Conservation (phyloP, 2,888 invertebrate species). For the Drosophila emarginata region DNA sequence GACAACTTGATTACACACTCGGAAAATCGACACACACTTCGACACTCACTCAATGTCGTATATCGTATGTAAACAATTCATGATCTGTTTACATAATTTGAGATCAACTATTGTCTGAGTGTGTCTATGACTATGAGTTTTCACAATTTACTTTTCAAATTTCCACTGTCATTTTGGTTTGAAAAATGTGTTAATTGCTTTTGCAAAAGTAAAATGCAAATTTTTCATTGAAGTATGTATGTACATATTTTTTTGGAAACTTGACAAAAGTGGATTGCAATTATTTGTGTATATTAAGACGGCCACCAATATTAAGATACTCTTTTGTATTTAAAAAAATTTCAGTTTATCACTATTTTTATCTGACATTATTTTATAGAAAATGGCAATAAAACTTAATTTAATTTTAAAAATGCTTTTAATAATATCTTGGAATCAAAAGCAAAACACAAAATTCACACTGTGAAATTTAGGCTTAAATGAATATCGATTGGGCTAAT, state of each 20-base stretch:
- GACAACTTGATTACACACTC: constrained; percentile 31
- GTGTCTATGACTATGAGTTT: background rate
- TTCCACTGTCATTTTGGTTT: constrained; percentile 12
- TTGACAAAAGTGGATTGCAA: constrained; percentile 37
- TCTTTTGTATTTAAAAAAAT: too few relatives aligned
- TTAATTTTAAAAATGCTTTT: too few relatives aligned
- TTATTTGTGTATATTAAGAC: constrained; percentile 14
- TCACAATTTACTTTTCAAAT: constrained; percentile 6
- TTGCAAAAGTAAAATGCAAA: constrained; percentile 20
- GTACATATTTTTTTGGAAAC: constrained; percentile 43
- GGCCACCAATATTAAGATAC: too few relatives aligned
- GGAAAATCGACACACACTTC: background rate
- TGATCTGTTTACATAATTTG: constrained; percentile 22
- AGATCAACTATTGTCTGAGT: background rate
- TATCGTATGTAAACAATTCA: constrained; percentile 10
- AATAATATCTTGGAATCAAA: too few relatives aligned
- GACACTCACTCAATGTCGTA: background rate
- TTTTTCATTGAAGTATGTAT: constrained; percentile 26
- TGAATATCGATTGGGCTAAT: too few relatives aligned
- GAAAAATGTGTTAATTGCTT: constrained; percentile 50
- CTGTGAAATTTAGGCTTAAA: too few relatives aligned
- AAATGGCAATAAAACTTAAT: too few relatives aligned
- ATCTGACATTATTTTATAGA: too few relatives aligned
- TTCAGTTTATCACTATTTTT: too few relatives aligned
- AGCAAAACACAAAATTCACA: too few relatives aligned